phyloP scores from a whole-genome alignment of 2,113 vertebrate genomes.

The Platanista minor region DNA sequence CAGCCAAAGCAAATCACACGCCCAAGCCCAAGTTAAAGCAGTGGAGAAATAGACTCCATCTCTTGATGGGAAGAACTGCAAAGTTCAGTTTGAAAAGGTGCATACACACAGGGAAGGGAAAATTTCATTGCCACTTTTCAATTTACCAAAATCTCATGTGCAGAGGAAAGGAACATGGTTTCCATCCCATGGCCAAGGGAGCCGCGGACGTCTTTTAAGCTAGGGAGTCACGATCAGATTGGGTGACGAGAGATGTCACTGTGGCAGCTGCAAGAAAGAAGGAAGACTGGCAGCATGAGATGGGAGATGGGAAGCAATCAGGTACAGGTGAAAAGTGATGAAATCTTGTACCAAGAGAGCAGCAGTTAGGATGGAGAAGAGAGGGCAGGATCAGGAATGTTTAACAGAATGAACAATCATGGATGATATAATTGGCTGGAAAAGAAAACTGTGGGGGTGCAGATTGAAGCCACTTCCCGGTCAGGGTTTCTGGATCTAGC shows the following conservation, averaged over 20 bases:
- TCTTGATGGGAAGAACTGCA: neutral
- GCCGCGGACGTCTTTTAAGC: neutral
- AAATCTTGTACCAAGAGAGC: neutral
- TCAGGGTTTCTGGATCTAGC: neutral
- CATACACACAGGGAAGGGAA: neutral
- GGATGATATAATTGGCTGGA: neutral
- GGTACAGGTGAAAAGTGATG: neutral
- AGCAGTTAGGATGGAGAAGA: neutral
- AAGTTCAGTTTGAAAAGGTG: neutral
- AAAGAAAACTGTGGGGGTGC: neutral
- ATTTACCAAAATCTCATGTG: neutral
- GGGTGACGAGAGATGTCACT: neutral
- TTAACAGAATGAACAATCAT: neutral
- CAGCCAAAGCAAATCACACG: neutral
- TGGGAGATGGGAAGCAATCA: neutral
- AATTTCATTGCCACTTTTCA: neutral
- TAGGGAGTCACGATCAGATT: neutral
- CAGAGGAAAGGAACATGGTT: neutral
- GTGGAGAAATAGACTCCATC: neutral
- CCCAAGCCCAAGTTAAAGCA: neutral
- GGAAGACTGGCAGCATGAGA: too few relatives aligned
- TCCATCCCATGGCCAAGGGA: neutral
- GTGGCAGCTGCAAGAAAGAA: neutral
- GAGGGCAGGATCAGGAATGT: neutral
- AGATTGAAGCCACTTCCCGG: neutral